Evolutionary conservation across 2,797 vertebrate species (phyloP).

Genomic region (Masticophis lateralis): DNA sequence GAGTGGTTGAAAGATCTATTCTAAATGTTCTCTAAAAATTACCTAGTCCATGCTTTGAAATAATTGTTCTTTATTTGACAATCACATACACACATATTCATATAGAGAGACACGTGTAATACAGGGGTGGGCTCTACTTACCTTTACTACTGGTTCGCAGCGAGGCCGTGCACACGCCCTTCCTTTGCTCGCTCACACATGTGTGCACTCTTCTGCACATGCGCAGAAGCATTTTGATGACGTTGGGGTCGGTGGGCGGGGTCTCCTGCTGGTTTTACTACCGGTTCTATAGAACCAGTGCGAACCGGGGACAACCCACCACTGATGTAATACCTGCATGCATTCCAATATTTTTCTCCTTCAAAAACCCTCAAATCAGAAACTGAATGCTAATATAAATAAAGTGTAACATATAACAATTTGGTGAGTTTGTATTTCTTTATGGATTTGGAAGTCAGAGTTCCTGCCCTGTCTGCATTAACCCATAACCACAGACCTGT

Average conservation of each 20-base stretch:
- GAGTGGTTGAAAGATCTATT: neutral
- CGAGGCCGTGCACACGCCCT: fast-evolving
- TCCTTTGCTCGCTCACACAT: too few relatives aligned
- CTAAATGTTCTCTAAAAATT: neutral
- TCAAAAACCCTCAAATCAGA: neutral
- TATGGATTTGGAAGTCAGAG: neutral
- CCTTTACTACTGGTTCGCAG: too few relatives aligned
- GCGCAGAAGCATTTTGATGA: too few relatives aligned
- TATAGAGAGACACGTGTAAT: neutral
- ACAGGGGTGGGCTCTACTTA: too few relatives aligned
- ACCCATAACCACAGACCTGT: neutral
- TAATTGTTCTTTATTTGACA: too few relatives aligned
- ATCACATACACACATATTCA: neutral
- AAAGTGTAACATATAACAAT: neutral
- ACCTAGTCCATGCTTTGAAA: neutral
- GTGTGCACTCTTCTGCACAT: too few relatives aligned
- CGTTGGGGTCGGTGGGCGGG: too few relatives aligned
- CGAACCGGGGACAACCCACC: too few relatives aligned
- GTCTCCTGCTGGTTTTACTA: too few relatives aligned
- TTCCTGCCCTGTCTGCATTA: neutral
- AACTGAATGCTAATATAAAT: neutral
- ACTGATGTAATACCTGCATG: too few relatives aligned
- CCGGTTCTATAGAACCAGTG: too few relatives aligned
- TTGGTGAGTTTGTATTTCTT: neutral
- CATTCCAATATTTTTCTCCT: neutral